Conservation (phyloP, 2,888 invertebrate genomes). For the Aspidiotus destructor region DNA sequence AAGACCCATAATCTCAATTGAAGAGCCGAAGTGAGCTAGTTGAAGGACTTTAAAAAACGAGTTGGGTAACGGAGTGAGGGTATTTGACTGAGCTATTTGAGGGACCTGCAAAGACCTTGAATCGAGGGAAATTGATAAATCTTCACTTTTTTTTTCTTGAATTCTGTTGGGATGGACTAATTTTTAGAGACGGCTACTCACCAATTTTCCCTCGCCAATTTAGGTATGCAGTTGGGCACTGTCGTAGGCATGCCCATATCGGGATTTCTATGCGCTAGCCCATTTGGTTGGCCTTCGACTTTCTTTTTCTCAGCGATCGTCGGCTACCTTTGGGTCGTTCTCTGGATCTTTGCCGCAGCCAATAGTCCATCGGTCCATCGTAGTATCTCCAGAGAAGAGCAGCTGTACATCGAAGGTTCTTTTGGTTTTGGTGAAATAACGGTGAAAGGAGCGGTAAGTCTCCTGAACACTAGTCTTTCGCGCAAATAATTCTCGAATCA, state of each 20-base stretch:
- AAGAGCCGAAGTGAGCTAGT: too few species aligned
- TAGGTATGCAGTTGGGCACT: constrained; percentile 25
- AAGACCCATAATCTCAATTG: too few species aligned
- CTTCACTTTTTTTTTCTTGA: background rate
- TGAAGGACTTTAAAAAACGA: too few species aligned
- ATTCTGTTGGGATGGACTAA: background rate
- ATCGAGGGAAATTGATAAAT: too few species aligned
- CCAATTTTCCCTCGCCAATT: background rate
- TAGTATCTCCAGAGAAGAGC: constrained; percentile 25
- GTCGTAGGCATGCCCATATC: constrained; percentile 22
- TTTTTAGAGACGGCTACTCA: too few species aligned
- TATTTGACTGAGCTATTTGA: too few species aligned
- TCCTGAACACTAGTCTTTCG: background rate
- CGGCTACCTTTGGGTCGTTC: constrained; percentile 15
- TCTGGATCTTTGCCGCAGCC: constrained; percentile 22
- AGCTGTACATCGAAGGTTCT: constrained; percentile 26
- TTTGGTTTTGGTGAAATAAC: constrained; percentile 28
- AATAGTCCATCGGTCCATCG: constrained; percentile 26
- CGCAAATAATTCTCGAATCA: background rate
- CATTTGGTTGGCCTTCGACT: constrained; percentile 21
- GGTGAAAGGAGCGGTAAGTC: constrained; percentile 17
- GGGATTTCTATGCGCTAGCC: constrained; percentile 19
- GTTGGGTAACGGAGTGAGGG: too few species aligned
- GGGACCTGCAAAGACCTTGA: too few species aligned
- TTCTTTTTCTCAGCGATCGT: constrained; percentile 23